Conservation (phyloP, 2,113 vertebrate genomes). For the Pheucticus melanocephalus region DNA sequence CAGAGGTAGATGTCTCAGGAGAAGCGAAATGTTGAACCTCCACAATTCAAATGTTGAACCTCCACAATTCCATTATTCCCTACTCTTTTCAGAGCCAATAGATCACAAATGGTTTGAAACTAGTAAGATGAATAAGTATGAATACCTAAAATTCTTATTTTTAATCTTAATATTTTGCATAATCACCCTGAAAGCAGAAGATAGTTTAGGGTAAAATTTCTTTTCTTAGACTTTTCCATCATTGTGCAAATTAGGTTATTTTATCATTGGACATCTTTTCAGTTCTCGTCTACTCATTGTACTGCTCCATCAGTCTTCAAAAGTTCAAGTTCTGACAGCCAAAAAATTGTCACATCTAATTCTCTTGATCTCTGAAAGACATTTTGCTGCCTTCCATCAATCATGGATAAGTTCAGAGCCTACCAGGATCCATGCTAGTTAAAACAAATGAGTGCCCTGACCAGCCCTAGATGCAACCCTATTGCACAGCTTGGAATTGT, state of each 20-base stretch:
- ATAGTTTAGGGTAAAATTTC: not conserved
- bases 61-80: not conserved
- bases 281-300: not conserved
- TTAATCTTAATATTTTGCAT: not conserved
- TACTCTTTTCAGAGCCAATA: not conserved
- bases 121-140: not conserved
- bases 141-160: not conserved
- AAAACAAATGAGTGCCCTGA: not conserved
- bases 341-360: not conserved
- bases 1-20: not conserved
- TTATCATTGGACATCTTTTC: not conserved
- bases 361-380: not conserved
- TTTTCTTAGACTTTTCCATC: not conserved
- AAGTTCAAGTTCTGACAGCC: not conserved
- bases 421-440: not conserved
- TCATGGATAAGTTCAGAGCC: not conserved
- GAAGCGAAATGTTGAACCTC: not conserved
- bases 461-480: not conserved
- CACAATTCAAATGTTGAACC: not conserved
- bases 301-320: not conserved
- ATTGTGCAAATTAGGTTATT: not conserved
- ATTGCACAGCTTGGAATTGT: not conserved
- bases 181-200: not conserved
- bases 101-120: not conserved
- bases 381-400: not conserved